Base-by-base conservation (phyloP, 2,888 invertebrate species). In the Hesperia comma region DNA sequence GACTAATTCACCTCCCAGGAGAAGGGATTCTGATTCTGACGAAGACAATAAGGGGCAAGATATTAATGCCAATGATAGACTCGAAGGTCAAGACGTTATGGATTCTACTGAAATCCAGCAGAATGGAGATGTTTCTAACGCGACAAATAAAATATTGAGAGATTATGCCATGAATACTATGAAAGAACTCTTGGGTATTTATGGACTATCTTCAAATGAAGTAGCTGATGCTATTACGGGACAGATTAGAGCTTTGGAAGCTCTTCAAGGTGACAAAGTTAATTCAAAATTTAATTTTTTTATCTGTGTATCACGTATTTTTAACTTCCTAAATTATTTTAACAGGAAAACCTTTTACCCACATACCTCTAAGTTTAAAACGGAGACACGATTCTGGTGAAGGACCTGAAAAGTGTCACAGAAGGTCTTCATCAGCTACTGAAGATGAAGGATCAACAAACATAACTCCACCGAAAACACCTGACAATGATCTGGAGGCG, bases 131-230 rank as follows among this genome's bases (percentile, higher is more conserved):
- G 82, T 85, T 40, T 84, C 87, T 46, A 88, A 86, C 70, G 89
- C 93, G 70, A 93, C 94, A 26, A 94, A 94, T 74, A 94, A 93
- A 73, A 95, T 95, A 74, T 93, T 96, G 86, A 94, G 95, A 77
- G 96, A 96, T 79, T 96, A 95, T 82, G 96, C 96, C 4, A 95
- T 96, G 91, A 95, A 95, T 75, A 96, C 96, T 10, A 96, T 96
- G 95, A 95, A 96, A 75, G 96, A 96, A 80, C 86, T 96, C 60
- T 88, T 96, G 66, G 95, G 95, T 33, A 96, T 96, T 76, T 96
- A 96, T 81, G 96, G 96, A 21, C 89, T 96, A 74, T 95, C 95
- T 63, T 94, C 95, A 17, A 93, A 92, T 71, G 96, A 96, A 81
- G 95, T 95, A 61, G 94, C 95, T 51, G 95, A 95, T 79, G 94